Evolutionary conservation across 2,797 vertebrate genomes (phyloP).

Genomic region (Fratercula arctica): DNA sequence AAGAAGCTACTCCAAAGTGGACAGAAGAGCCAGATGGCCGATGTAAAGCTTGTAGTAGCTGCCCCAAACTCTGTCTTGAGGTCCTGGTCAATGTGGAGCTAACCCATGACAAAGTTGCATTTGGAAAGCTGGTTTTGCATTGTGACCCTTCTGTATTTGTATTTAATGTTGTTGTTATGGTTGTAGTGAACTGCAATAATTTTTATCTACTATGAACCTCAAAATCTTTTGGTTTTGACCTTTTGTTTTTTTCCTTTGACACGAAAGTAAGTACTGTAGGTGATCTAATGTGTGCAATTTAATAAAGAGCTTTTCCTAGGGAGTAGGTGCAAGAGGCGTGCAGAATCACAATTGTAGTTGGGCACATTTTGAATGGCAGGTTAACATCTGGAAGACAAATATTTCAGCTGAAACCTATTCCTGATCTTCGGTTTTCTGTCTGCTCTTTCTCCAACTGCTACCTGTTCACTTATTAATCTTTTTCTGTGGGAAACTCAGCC

Average conservation of each 20-base stretch:
- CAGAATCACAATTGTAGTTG: not conserved
- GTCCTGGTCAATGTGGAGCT: not conserved
- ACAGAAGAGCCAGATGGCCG: not conserved
- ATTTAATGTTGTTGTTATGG: not conserved
- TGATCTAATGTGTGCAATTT: not conserved
- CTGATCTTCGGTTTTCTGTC: not conserved
- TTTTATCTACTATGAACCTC: not conserved
- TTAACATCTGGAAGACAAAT: conserved; percentile 19
- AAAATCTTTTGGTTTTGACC: not conserved
- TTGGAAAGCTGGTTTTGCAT: not conserved
- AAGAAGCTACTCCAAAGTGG: not conserved
- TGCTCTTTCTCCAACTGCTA: not conserved
- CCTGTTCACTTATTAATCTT: conserved; percentile 5
- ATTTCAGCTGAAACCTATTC: not conserved
- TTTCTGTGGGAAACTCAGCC: not conserved
- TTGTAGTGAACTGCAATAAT: not conserved
- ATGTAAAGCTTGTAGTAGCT: not conserved
- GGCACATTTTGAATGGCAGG: not conserved
- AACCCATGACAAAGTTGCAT: not conserved
- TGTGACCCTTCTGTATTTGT: not conserved
- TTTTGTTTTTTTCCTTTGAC: not conserved
- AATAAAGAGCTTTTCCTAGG: not conserved
- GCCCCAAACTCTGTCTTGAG: not conserved
- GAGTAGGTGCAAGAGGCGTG: not conserved
- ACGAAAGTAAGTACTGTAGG: not conserved